phyloP scores from a whole-genome alignment of 2,113 vertebrate genomes.

The Tachysurus fulvidraco region DNA sequence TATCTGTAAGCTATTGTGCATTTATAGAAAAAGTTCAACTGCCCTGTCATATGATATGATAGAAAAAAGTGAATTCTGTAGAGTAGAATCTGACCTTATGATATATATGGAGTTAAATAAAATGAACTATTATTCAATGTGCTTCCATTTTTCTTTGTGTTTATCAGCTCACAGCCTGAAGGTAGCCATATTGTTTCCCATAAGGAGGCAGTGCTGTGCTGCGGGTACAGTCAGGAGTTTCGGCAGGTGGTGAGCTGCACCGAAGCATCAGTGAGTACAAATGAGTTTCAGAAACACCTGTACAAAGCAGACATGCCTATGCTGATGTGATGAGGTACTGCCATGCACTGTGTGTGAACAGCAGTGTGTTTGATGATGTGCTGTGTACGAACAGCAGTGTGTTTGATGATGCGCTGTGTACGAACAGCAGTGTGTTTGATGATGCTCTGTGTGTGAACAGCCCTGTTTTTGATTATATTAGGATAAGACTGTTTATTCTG shows the following conservation, averaged over 20 bases:
- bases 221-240: slow-evolving; percentile 73
- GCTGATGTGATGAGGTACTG: not conserved
- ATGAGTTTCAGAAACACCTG: not conserved
- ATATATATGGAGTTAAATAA: not conserved
- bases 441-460: not conserved
- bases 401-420: not conserved
- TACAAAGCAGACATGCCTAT: not conserved
- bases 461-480: not conserved
- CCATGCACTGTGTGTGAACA: not conserved
- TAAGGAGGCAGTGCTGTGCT: slow-evolving; percentile 74
- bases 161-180: slow-evolving; percentile 61
- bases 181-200: slow-evolving; percentile 68
- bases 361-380: not conserved
- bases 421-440: not conserved
- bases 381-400: slow-evolving; percentile 1
- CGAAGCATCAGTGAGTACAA: slow-evolving; percentile 75
- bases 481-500: not conserved
- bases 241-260: slow-evolving; percentile 79
- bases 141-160: slow-evolving; percentile 7
- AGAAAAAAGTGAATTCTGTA: not conserved
- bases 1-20: not conserved
- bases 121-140: not conserved
- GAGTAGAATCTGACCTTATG: not conserved
- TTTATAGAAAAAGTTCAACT: not conserved
- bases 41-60: not conserved